phyloP scores from a whole-genome alignment of 2,797 vertebrate genomes.

The Argentina silus region DNA sequence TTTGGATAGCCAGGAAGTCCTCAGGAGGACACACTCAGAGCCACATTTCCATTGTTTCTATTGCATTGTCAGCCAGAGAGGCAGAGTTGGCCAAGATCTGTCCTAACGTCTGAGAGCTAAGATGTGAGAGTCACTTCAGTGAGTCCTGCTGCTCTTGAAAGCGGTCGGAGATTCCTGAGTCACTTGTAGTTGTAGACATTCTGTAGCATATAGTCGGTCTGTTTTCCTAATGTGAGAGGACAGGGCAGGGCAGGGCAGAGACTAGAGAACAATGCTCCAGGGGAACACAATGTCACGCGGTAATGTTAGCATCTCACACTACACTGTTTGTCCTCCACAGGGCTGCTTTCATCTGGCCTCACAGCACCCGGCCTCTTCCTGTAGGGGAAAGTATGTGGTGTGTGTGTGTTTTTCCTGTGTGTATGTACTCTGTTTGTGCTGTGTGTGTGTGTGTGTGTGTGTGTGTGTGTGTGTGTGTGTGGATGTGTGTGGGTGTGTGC shows the following conservation, averaged over 20 bases:
- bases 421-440: too few relatives aligned
- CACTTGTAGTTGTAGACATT: constrained; percentile 16
- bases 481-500: too few relatives aligned
- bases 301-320: constrained; percentile 19
- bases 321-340: not conserved
- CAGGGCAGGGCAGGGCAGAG: not conserved
- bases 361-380: not conserved
- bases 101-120: not conserved
- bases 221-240: not conserved
- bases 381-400: too few relatives aligned
- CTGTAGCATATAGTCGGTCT: constrained; percentile 9
- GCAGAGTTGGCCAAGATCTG: not conserved
- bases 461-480: too few relatives aligned
- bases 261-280: constrained; percentile 35
- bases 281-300: constrained; percentile 42
- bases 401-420: too few relatives aligned
- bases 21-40: too few relatives aligned
- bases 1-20: too few relatives aligned
- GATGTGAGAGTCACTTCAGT: not conserved
- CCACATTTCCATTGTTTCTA: too few relatives aligned
- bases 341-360: not conserved
- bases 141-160: constrained; percentile 12
- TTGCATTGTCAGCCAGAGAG: too few relatives aligned
- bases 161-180: constrained; percentile 15
- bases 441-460: too few relatives aligned